Percentiles rank a stretch among this genome's conserved stretches.
Evolutionary conservation across 1,140 invertebrate species (phyloP).

Genomic region (Pseudoatta argentina): DNA sequence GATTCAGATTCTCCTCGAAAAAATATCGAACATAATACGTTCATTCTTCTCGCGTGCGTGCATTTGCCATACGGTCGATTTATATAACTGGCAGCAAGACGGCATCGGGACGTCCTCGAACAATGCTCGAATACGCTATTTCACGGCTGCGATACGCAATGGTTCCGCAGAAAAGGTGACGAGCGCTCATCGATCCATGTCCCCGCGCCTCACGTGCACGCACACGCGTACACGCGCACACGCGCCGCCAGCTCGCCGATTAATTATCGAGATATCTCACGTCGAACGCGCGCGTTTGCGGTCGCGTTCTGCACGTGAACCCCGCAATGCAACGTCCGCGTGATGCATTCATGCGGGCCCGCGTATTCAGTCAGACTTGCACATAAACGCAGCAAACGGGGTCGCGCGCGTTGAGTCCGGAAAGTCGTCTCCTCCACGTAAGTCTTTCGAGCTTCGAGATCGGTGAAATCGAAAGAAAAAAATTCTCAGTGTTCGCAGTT

Average conservation of each 20-base stretch:
- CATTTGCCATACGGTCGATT: neutral
- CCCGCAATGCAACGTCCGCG: conserved; percentile 70
- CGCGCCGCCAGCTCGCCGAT: conserved; percentile 50
- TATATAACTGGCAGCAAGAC: conserved; percentile 26
- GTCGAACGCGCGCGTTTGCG: conserved; percentile 55
- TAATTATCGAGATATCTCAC: conserved; percentile 62
- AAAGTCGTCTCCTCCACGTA: neutral
- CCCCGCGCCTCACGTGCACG: conserved; percentile 49
- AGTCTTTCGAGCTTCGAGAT: neutral
- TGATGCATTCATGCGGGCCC: conserved; percentile 67
- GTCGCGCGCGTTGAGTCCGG: neutral
- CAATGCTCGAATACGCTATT: conserved; percentile 25
- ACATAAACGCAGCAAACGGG: conserved; percentile 38
- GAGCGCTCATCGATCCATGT: conserved; percentile 24
- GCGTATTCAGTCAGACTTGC: neutral
- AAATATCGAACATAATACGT: neutral
- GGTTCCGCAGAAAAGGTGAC: conserved; percentile 33
- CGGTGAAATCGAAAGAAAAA: neutral
- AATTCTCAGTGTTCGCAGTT: neutral
- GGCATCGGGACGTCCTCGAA: conserved; percentile 23
- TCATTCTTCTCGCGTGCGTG: neutral
- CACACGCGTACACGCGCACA: conserved; percentile 64
- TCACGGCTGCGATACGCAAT: conserved; percentile 32
- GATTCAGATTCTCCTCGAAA: neutral
- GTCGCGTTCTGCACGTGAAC: conserved; percentile 48